Percentiles rank a stretch among this genome's conserved stretches.
These are phyloP conservation scores for Drosophila lacicola DNA, from an alignment of 2,888 invertebrate genomes.

Conservation along the genomic window DNA sequence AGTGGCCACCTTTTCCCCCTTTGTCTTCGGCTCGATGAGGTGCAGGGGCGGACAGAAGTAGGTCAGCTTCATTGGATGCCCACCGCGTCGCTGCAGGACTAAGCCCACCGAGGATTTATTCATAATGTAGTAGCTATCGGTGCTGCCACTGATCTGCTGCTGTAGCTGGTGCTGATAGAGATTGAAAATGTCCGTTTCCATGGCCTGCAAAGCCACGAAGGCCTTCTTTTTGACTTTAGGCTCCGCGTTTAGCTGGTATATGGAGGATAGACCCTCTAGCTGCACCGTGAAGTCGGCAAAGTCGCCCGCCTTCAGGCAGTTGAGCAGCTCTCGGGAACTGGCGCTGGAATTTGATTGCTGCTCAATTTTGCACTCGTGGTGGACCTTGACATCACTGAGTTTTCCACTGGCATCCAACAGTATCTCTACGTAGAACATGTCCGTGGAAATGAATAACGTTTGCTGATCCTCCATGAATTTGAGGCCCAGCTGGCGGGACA, in stretches of 20 bases:
- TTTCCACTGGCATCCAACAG: constrained; percentile 92
- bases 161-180: constrained; percentile 92
- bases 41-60: constrained; percentile 88
- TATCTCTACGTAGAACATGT: constrained; percentile 98
- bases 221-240: constrained; percentile 96
- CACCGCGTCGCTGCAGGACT: constrained; percentile 92
- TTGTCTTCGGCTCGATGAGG: constrained; percentile 49
- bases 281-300: constrained; percentile 97
- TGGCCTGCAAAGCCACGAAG: constrained; percentile 94
- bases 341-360: constrained; percentile 89
- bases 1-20: constrained; percentile 14
- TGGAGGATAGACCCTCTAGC: constrained; percentile 95
- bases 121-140: constrained; percentile 88
- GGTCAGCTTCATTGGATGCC: constrained; percentile 96
- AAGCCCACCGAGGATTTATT: constrained; percentile 96
- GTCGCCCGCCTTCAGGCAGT: constrained; percentile 93
- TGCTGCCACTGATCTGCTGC: constrained; percentile 89
- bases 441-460: constrained; percentile 95
- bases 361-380: constrained; percentile 94
- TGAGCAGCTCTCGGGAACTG: constrained; percentile 89
- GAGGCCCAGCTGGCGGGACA: constrained; percentile 95
- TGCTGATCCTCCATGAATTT: constrained; percentile 94
- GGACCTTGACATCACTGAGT: constrained; percentile 95
- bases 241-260: constrained; percentile 97
- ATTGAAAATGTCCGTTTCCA: constrained; percentile 94